Evolutionary conservation across 2,113 vertebrate species (phyloP).

Genomic region (Pseudorasbora parva): DNA sequence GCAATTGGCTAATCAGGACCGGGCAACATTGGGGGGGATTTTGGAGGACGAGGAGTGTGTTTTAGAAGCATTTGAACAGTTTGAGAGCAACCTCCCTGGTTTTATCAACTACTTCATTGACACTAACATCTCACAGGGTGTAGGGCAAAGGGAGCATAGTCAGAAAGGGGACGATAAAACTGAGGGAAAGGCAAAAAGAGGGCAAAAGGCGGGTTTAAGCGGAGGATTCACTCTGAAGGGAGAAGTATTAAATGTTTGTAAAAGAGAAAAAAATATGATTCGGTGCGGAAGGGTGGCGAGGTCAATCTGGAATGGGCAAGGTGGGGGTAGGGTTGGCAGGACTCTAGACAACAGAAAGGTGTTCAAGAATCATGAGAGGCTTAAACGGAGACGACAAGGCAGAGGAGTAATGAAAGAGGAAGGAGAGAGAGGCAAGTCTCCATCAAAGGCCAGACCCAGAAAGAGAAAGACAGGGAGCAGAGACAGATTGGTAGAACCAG

Average conservation of each 20-base stretch:
- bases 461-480: constrained; percentile 23
- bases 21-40: not conserved
- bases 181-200: not conserved
- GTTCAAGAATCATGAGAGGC: constrained; percentile 39
- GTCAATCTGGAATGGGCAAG: constrained; percentile 61
- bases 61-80: constrained; percentile 54
- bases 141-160: constrained; percentile 1
- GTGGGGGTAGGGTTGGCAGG: constrained; percentile 69
- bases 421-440: constrained; percentile 35
- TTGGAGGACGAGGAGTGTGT: constrained; percentile 17
- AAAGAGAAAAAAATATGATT: constrained; percentile 29
- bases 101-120: constrained; percentile 74
- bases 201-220: not conserved
- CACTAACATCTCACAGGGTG: not conserved
- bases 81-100: constrained; percentile 73
- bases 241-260: constrained; percentile 33
- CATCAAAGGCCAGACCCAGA: constrained; percentile 24
- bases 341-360: constrained; percentile 61
- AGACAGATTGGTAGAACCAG: constrained; percentile 20
- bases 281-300: constrained; percentile 56
- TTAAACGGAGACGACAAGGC: constrained; percentile 31
- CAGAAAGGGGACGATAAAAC: not conserved
- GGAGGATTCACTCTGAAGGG: constrained; percentile 1
- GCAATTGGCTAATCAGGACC: not conserved
- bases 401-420: constrained; percentile 29